Conservation (phyloP, 1,140 invertebrate genomes). For the Notospermus geniculatus region DNA sequence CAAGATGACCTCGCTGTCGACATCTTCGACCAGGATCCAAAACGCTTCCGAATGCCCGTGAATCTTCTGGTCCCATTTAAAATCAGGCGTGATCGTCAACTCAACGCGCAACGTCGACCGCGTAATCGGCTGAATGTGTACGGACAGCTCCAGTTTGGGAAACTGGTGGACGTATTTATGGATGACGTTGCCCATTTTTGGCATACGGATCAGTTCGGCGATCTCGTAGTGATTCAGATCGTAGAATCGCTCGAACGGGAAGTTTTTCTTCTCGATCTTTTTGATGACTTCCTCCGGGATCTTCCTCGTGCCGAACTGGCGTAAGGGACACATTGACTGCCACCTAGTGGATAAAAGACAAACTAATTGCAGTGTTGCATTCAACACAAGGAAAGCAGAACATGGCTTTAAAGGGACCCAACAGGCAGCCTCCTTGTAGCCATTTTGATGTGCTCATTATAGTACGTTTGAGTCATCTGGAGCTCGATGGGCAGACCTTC, state of each 20-base stretch:
- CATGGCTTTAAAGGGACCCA: no score
- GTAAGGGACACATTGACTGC: slow-evolving; percentile 98
- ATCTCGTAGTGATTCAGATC: slow-evolving; percentile 97
- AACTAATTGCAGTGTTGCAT: no score
- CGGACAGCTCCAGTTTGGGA: slow-evolving; percentile 89
- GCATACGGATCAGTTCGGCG: slow-evolving; percentile 91
- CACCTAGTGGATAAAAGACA: slow-evolving; percentile 60
- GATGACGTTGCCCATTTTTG: slow-evolving; percentile 95
- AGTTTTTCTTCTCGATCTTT: slow-evolving; percentile 94
- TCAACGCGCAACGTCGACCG: slow-evolving; percentile 91
- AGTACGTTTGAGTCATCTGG: no score
- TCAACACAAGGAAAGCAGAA: no score
- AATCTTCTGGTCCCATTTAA: slow-evolving; percentile 96
- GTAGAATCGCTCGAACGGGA: slow-evolving; percentile 71
- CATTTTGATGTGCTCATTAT: no score
- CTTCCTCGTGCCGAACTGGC: slow-evolving; percentile 87
- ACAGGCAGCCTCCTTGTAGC: no score
- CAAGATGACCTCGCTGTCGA: slow-evolving; percentile 88
- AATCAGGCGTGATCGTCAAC: slow-evolving; percentile 97
- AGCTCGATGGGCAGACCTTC: no score
- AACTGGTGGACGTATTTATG: slow-evolving; percentile 98
- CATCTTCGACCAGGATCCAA: slow-evolving; percentile 98
- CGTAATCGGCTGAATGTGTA: slow-evolving; percentile 97
- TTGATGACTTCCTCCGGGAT: slow-evolving; percentile 97
- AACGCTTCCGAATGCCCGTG: slow-evolving; percentile 96